A percentile compares a stretch with the other conserved stretches of the same genome.
Evolutionary conservation across 2,113 vertebrate genomes (phyloP).

Genomic region (Syngnathus scovelli): DNA sequence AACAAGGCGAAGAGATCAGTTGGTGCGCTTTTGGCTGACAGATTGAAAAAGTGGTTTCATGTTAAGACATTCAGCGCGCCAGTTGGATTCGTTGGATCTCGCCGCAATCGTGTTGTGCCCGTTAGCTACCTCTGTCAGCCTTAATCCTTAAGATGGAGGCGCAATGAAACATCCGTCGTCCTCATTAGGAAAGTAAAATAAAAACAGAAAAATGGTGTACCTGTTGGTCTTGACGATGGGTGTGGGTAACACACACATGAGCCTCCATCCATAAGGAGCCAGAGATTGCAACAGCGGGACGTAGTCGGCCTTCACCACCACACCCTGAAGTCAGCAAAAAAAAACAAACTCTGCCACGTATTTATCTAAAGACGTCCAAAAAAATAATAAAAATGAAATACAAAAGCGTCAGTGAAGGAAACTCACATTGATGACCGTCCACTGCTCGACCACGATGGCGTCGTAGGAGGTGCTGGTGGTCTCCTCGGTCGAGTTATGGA

Average conservation of each 20-base stretch:
- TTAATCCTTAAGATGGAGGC: constrained; percentile 26
- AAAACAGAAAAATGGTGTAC: constrained; percentile 55
- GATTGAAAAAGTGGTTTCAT: constrained; percentile 50
- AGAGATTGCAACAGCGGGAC: constrained; percentile 89
- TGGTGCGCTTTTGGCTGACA: constrained; percentile 18
- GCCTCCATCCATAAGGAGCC: constrained; percentile 87
- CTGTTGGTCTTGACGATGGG: constrained; percentile 90
- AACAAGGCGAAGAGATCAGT: constrained; percentile 32
- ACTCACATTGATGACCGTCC: constrained; percentile 89
- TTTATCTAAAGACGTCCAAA: background rate
- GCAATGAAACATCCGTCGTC: background rate
- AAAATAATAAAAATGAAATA: background rate
- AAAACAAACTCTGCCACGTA: background rate
- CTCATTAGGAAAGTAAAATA: constrained; percentile 11
- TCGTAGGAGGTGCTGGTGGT: constrained; percentile 76
- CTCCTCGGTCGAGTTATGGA: constrained; percentile 83
- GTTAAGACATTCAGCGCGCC: constrained; percentile 34
- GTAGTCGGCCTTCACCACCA: constrained; percentile 88
- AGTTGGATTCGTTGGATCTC: constrained; percentile 46
- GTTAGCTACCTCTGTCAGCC: constrained; percentile 13
- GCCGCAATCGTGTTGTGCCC: constrained; percentile 36
- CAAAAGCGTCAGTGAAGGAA: background rate
- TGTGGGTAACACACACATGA: constrained; percentile 91
- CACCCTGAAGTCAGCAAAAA: constrained; percentile 68
- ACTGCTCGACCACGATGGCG: constrained; percentile 96